Percentiles rank a stretch among this genome's conserved stretches.
These are phyloP conservation scores for Ferrisia virgata DNA, from an alignment of 2,888 invertebrate genomes.

Conservation along the genomic window DNA sequence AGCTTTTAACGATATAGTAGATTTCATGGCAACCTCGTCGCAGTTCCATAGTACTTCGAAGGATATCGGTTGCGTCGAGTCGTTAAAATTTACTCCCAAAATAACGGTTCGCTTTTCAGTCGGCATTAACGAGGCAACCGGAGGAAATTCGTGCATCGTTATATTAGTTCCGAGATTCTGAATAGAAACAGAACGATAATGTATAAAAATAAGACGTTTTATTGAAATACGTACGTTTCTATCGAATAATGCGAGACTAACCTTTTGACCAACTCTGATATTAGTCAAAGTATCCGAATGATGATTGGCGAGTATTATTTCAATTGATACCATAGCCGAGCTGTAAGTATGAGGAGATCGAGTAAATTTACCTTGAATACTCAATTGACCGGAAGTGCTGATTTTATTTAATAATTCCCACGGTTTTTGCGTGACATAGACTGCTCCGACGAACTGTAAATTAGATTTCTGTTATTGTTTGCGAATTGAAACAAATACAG, in stretches of 20 bases:
- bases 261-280: constrained; percentile 71
- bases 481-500: neutral
- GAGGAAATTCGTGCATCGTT: constrained; percentile 71
- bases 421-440: constrained; percentile 55
- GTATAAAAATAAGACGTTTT: neutral
- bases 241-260: constrained; percentile 52
- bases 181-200: neutral
- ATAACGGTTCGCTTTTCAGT: constrained; percentile 65
- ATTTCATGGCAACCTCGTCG: constrained; percentile 52
- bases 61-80: constrained; percentile 82
- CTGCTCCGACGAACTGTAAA: constrained; percentile 46
- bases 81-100: constrained; percentile 87
- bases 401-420: constrained; percentile 70
- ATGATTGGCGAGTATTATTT: constrained; percentile 75
- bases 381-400: constrained; percentile 65
- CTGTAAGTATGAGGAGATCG: constrained; percentile 80
- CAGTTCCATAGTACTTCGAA: constrained; percentile 70
- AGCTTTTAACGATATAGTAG: constrained; percentile 63
- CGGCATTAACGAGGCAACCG: constrained; percentile 63
- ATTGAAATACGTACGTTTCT: neutral
- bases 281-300: constrained; percentile 62
- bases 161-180: constrained; percentile 53
- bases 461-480: neutral
- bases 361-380: constrained; percentile 64
- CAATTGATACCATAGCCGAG: constrained; percentile 74